Base-by-base conservation (phyloP, 2,888 invertebrate species). In the Drosophila phalerata region DNA sequence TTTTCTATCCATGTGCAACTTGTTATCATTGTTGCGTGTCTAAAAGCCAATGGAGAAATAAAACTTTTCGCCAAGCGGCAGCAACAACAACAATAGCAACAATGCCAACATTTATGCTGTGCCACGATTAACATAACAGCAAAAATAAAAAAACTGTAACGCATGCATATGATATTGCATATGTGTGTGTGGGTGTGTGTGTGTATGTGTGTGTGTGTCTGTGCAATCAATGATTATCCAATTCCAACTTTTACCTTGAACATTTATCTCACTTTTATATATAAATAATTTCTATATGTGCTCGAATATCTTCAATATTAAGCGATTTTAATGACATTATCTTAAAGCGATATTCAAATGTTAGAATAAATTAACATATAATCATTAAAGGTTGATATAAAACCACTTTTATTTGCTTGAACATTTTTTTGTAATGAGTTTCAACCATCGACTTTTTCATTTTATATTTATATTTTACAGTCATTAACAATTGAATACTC, bases 11-110 rank as follows among this genome's bases (percentile, higher is more conserved):
- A 67, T 74, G 56, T 56, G 69, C 67, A 85, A 88, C 67, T 85
- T 85, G 88, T 85, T 85, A 85, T 85, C 85, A 86, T 88, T 85
- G 88, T 88, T 81, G 88, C 78, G 85, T 86, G 85, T 84, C 88
- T 86, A 81, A 88, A 71, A 88, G 85, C 88, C 88, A 83, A 83
- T 82, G 62, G 64, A 85, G 81, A 61, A 81, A 73, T 60, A 73
- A 79, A 85, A 85, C 75, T 88, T 82, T 75, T 63, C 45, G 68
- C 73, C 82, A 77, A 73, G 62, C 53, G 56, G 15, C 45, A 69
- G 43, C 74, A 64, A 57, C 52, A 60, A 19, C 58, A 77, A 76
- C 43, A 69, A 49, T 11, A 38, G 9, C 53, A 32, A 56, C 45
- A 85, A 58, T 42, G 79, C 52, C 45, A 87, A 82, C 77, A 73